These are phyloP conservation scores for Galendromus occidentalis DNA, from an alignment of 1,140 invertebrate genomes.

Conservation along the genomic window DNA sequence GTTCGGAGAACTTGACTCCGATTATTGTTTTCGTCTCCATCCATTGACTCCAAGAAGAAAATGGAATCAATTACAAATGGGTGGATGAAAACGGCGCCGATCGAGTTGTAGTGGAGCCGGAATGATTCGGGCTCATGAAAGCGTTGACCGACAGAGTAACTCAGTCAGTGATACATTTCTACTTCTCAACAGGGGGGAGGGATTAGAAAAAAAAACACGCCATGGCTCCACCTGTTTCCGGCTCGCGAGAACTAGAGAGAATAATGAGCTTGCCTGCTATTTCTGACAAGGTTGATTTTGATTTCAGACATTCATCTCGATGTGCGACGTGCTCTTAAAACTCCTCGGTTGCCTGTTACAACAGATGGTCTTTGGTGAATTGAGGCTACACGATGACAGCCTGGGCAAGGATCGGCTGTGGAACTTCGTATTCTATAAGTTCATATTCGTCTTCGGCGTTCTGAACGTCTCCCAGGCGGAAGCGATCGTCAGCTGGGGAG, in stretches of 20 bases:
- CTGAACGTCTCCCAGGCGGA: conserved; percentile 48
- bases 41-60: too few species aligned
- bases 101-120: too few species aligned
- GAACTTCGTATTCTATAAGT: conserved; percentile 83
- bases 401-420: conserved; percentile 53
- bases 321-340: conserved; percentile 58
- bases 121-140: too few species aligned
- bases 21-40: not conserved
- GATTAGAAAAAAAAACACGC: too few species aligned
- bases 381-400: conserved; percentile 51
- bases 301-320: conserved; percentile 54
- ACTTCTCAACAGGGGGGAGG: too few species aligned
- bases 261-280: not conserved
- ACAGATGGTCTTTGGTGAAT: conserved; percentile 56
- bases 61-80: too few species aligned
- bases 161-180: too few species aligned
- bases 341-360: conserved; percentile 50
- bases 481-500: conserved; percentile 52
- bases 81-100: too few species aligned
- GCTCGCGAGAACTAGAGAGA: not conserved
- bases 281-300: not conserved
- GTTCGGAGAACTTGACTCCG: not conserved
- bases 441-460: conserved; percentile 77
- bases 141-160: too few species aligned
- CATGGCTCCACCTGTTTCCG: too few species aligned